Conservation (phyloP, 2,113 vertebrate species). For the Tachycineta bicolor region DNA sequence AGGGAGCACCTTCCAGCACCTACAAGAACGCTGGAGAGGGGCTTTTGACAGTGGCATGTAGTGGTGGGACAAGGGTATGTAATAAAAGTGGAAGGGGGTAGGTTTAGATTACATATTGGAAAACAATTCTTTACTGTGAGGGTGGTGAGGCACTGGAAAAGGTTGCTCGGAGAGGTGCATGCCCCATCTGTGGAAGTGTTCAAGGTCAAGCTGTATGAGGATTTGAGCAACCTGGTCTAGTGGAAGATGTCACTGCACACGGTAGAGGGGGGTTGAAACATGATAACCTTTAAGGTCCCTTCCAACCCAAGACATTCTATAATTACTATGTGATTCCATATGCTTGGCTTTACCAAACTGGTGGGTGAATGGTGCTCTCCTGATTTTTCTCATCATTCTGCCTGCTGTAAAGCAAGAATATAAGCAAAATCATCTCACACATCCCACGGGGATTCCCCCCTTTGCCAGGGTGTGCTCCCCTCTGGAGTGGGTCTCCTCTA, state of each 20-base stretch:
- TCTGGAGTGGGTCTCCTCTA: neutral
- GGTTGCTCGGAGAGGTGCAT: neutral
- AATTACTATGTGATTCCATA: neutral
- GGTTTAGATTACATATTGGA: neutral
- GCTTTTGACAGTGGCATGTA: neutral
- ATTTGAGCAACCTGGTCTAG: neutral
- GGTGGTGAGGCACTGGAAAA: neutral
- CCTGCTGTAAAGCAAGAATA: neutral
- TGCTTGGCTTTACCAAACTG: neutral
- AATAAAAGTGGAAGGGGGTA: neutral
- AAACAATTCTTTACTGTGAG: neutral
- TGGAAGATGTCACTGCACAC: neutral
- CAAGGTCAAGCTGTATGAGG: neutral
- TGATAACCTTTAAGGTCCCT: neutral
- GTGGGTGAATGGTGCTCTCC: neutral
- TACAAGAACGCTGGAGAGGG: neutral
- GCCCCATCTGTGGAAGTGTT: neutral
- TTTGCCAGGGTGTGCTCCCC: neutral
- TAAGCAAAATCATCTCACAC: neutral
- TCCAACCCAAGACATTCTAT: neutral
- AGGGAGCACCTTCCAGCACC: neutral
- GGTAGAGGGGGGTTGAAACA: neutral
- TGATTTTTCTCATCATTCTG: neutral
- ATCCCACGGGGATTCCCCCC: accelerated
- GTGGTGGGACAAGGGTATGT: neutral